These are phyloP conservation scores for Hemicentrotus pulcherrimus DNA, from an alignment of 35 echinoderm and acorn worm genomes.

Conservation along the genomic window DNA sequence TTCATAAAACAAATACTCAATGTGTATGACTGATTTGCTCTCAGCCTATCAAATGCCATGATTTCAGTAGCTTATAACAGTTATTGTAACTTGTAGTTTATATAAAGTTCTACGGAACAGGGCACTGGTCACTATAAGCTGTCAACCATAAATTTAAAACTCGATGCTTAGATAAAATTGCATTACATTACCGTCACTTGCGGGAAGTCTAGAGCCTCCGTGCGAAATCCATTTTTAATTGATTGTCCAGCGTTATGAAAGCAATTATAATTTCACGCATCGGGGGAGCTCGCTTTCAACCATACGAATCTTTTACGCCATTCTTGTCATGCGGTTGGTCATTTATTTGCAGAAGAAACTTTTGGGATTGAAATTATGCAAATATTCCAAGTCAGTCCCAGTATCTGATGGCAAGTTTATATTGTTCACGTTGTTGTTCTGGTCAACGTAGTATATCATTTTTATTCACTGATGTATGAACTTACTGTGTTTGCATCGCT, in stretches of 20 bases:
- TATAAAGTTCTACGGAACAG: no score
- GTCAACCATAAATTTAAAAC: neutral
- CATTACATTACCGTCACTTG: neutral
- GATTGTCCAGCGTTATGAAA: neutral
- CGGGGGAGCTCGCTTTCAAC: neutral
- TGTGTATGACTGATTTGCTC: no score
- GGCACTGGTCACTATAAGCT: neutral
- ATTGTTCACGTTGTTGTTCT: neutral
- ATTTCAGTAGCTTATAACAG: no score
- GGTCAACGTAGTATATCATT: neutral
- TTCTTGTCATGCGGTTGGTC: neutral
- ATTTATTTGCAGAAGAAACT: neutral
- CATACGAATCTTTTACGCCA: neutral
- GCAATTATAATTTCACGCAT: conserved; percentile 13
- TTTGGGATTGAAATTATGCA: neutral
- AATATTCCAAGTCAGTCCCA: neutral
- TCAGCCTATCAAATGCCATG: no score
- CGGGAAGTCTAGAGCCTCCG: neutral
- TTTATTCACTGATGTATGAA: neutral
- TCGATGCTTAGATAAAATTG: neutral
- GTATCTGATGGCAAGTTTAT: neutral
- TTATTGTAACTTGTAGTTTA: no score
- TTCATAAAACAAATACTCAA: no score
- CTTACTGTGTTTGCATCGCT: no score
- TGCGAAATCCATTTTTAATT: neutral